These are phyloP conservation scores for Mesorhabditis spiculigera DNA, from an alignment of 2,888 invertebrate genomes.

Conservation along the genomic window DNA sequence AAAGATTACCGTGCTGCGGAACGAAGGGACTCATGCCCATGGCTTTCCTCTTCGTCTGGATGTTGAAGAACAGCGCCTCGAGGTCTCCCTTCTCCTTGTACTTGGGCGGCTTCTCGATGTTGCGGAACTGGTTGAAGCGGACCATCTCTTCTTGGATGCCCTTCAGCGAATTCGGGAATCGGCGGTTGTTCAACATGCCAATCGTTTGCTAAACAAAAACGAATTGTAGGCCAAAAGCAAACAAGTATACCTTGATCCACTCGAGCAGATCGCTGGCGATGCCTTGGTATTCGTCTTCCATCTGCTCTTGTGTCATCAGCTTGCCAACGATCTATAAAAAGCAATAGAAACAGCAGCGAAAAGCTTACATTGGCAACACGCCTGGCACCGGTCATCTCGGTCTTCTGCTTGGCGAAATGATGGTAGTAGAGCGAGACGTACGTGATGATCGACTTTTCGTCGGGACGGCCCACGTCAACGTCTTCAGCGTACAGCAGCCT, in stretches of 20 bases:
- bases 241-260: constrained; percentile 75
- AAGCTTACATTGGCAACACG: constrained; percentile 84
- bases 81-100: constrained; percentile 95
- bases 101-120: constrained; percentile 96
- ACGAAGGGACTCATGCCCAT: constrained; percentile 66
- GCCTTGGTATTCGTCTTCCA: constrained; percentile 82
- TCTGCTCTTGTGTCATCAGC: constrained; percentile 88
- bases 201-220: constrained; percentile 69
- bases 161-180: constrained; percentile 90
- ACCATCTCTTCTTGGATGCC: constrained; percentile 86
- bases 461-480: constrained; percentile 74
- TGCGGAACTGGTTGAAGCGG: constrained; percentile 89
- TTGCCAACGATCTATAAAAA: constrained; percentile 82
- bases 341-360: neutral
- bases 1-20: constrained; percentile 50
- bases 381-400: constrained; percentile 92
- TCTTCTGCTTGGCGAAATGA: constrained; percentile 97
- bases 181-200: constrained; percentile 64
- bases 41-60: constrained; percentile 92
- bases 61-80: constrained; percentile 90
- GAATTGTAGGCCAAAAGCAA: neutral
- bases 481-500: constrained; percentile 88
- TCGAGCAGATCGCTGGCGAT: constrained; percentile 80
- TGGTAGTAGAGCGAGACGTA: constrained; percentile 99
- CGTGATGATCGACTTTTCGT: constrained; percentile 94